These are phyloP conservation scores for Acanthosepion pharaonis DNA, from an alignment of 2,888 invertebrate genomes.

Conservation along the genomic window DNA sequence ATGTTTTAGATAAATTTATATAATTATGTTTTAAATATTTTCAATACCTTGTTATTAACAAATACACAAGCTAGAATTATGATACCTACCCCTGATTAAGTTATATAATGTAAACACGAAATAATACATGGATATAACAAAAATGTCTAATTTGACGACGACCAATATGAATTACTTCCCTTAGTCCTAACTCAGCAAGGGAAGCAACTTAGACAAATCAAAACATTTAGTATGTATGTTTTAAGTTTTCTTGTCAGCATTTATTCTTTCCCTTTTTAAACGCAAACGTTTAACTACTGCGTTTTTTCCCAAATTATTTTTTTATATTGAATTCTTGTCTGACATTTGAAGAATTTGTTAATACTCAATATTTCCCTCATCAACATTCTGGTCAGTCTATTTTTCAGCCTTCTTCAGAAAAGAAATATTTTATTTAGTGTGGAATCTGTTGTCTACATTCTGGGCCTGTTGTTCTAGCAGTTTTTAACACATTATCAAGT, in stretches of 20 bases:
- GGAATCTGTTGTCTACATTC: neutral
- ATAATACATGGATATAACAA: neutral
- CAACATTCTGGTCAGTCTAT: neutral
- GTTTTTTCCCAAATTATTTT: neutral
- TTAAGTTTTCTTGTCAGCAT: neutral
- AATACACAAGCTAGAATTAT: neutral
- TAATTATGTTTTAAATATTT: neutral
- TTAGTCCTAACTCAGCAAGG: neutral
- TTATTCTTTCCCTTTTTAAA: neutral
- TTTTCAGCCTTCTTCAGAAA: neutral
- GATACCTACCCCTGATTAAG: too few relatives aligned
- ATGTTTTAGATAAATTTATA: neutral
- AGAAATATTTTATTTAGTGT: neutral
- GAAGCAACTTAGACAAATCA: neutral
- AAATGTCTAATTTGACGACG: neutral
- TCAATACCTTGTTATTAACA: neutral
- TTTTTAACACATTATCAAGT: neutral
- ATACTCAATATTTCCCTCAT: neutral
- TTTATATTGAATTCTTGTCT: neutral
- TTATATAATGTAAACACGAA: neutral
- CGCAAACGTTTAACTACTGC: neutral
- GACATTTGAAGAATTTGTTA: neutral
- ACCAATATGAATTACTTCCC: slow-evolving; percentile 33
- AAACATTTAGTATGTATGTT: neutral
- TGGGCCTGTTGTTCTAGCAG: neutral